A percentile compares a stretch with the other conserved stretches of the same genome.
phyloP scores from a whole-genome alignment of 92 coral and sea anemone species.

The Palythoa heliodiscus region DNA sequence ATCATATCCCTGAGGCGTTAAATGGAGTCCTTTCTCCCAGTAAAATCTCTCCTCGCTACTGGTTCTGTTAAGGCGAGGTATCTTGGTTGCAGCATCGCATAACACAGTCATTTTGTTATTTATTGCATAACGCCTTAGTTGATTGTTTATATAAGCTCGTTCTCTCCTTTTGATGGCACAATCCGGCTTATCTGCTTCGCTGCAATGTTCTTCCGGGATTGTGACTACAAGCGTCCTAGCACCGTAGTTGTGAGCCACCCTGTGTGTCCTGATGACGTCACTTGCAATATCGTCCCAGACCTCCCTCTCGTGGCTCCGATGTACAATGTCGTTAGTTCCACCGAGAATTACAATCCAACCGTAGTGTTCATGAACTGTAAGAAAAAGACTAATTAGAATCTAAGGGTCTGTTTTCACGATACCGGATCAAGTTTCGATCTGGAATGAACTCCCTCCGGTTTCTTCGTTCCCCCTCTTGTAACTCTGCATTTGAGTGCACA shows the following conservation, averaged over 20 bases:
- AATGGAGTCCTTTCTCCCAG: constrained; percentile 90
- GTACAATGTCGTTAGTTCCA: constrained; percentile 89
- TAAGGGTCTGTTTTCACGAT: background rate
- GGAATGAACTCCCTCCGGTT: too few relatives aligned
- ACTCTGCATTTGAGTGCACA: too few relatives aligned
- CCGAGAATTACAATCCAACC: constrained; percentile 86
- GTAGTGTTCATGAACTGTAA: constrained; percentile 63
- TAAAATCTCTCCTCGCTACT: constrained; percentile 57
- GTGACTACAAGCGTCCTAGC: constrained; percentile 82
- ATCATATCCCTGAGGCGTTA: constrained; percentile 89
- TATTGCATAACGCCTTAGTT: constrained; percentile 74
- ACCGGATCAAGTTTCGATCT: too few relatives aligned
- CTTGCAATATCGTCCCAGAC: constrained; percentile 85
- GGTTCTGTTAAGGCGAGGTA: constrained; percentile 68
- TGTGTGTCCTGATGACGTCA: constrained; percentile 80
- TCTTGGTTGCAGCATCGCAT: constrained; percentile 78
- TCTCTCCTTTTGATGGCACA: constrained; percentile 66
- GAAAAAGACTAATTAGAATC: background rate
- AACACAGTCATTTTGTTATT: constrained; percentile 71
- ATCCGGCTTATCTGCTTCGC: constrained; percentile 55
- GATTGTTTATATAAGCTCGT: constrained; percentile 71
- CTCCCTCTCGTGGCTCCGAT: constrained; percentile 58
- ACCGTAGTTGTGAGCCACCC: constrained; percentile 80
- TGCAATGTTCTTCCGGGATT: constrained; percentile 88
- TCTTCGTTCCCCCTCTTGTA: too few relatives aligned